Base-by-base conservation (phyloP, 2,888 invertebrate genomes). In the Nysson spinosus region DNA sequence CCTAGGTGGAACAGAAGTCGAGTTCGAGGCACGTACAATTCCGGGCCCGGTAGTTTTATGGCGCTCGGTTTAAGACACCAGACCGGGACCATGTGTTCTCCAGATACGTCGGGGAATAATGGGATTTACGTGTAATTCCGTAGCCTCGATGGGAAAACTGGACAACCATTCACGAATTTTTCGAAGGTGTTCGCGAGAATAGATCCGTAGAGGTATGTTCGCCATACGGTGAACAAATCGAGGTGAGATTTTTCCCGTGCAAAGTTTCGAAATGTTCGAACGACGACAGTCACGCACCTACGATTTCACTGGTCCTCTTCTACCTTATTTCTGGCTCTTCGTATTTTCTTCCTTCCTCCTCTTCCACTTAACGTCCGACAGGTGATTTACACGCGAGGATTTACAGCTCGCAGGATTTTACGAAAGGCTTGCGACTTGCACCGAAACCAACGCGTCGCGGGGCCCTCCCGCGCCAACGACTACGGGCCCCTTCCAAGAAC, bases 351-450 rank as follows among this genome's bases (percentile, higher is more conserved):
- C 19, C 19, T 56, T 47, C 26, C 4, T 17, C 34, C 5, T 34
- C 43, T 28, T 42, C 35, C 49, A 24, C 32, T 75, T 74, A 73
- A 73, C 74, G 69, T 69, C 75, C 75, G 78, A 79, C 82, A 81
- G 80, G 79, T 83, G 83, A 83, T 83, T 83, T 83, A 83, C 83
- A 79, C 81, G 77, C 73, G 51, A 75, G 73, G 79, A 82, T 82
- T 82, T 82, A 82, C 74, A 75, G 73, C 80, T 69, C 65, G 72
- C 72, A 63, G 63, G 69, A 77, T 74, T 77, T 76, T 77, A 72
- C 72, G 74, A 77, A 76, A 76, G 75, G 56, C 64, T n/a, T 75
- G 68, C 46, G 71, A 71, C 72, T 70, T 67, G 70, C 57, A 57
- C 65, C 68, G 71, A 75, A 75, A 75, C 71, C 69, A 54, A 66